These are phyloP conservation scores for Scaptodrosophila lebanonensis DNA, from an alignment of 1,140 invertebrate genomes.

Conservation along the genomic window DNA sequence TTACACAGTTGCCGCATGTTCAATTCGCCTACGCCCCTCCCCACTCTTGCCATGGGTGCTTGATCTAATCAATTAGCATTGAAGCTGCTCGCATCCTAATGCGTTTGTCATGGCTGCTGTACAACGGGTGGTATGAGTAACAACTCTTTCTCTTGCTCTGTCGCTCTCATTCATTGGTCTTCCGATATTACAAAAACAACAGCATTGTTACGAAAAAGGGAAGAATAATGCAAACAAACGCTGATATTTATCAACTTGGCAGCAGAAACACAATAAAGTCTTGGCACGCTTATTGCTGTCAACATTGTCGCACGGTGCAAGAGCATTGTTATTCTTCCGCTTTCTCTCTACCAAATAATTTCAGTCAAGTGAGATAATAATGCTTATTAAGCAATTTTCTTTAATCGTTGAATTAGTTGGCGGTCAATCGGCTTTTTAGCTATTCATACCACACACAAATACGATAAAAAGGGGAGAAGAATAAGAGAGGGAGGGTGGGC, in stretches of 20 bases:
- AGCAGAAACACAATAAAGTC: constrained; percentile 9
- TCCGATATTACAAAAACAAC: no score
- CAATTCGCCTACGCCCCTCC: not conserved
- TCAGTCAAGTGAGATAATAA: constrained; percentile 71
- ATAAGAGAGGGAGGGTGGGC: no score
- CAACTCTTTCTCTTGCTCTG: constrained; percentile 39
- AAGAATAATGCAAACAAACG: constrained; percentile 49
- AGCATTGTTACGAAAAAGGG: not conserved
- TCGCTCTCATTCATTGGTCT: no score
- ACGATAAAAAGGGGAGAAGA: no score
- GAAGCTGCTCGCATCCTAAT: constrained; percentile 13
- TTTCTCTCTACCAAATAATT: constrained; percentile 68
- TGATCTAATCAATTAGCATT: constrained; percentile 58
- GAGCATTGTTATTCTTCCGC: constrained; percentile 29
- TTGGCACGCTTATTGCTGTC: not conserved
- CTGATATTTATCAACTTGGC: constrained; percentile 38
- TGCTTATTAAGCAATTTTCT: constrained; percentile 75
- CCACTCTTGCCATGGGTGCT: constrained; percentile 10
- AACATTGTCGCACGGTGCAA: constrained; percentile 16
- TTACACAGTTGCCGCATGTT: constrained; percentile 13
- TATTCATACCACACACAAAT: no score
- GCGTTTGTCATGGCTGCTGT: constrained; percentile 2
- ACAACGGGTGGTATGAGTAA: constrained; percentile 1
- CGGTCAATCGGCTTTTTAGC: constrained; percentile 43
- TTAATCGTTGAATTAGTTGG: constrained; percentile 66